phyloP scores from a whole-genome alignment of 2,888 invertebrate species.

The Lasioglossum oenotherae region DNA sequence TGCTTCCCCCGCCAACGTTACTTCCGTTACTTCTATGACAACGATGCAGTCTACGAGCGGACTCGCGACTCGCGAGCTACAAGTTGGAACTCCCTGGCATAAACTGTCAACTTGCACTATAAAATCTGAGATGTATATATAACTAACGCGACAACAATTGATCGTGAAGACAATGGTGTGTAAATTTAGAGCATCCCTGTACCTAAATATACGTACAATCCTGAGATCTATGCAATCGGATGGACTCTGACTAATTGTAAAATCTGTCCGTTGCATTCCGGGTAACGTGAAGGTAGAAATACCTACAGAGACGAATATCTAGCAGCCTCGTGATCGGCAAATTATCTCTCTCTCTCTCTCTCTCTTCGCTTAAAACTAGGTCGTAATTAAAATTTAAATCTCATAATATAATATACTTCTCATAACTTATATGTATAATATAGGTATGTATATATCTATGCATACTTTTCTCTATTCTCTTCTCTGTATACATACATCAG shows the following conservation, averaged over 20 bases:
- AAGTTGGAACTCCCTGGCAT: not conserved
- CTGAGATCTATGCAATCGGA: constrained; percentile 10
- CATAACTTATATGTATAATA: constrained; percentile 44
- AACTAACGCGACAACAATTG: constrained; percentile 1
- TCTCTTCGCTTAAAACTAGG: constrained; percentile 41
- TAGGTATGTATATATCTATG: constrained; percentile 40
- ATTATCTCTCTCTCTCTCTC: not conserved
- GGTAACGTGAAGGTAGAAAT: constrained; percentile 13
- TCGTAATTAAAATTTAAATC: constrained; percentile 54
- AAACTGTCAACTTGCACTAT: constrained; percentile 31
- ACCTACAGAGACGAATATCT: not conserved
- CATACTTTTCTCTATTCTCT: constrained; percentile 24
- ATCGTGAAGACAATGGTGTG: not conserved
- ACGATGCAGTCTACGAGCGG: too few relatives aligned
- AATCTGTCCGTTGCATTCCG: not conserved
- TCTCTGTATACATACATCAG: constrained; percentile 43
- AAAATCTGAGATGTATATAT: constrained; percentile 29
- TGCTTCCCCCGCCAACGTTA: too few relatives aligned
- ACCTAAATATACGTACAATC: not conserved
- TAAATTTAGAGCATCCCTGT: not conserved
- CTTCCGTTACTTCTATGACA: too few relatives aligned
- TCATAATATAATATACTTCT: constrained; percentile 60
- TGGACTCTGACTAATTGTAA: not conserved
- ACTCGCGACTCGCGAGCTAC: too few relatives aligned
- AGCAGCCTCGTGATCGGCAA: constrained; percentile 5